Percentiles rank a stretch among this genome's conserved stretches.
These are phyloP conservation scores for Bujurquina vittata DNA, from an alignment of 2,113 vertebrate species.

Conservation along the genomic window DNA sequence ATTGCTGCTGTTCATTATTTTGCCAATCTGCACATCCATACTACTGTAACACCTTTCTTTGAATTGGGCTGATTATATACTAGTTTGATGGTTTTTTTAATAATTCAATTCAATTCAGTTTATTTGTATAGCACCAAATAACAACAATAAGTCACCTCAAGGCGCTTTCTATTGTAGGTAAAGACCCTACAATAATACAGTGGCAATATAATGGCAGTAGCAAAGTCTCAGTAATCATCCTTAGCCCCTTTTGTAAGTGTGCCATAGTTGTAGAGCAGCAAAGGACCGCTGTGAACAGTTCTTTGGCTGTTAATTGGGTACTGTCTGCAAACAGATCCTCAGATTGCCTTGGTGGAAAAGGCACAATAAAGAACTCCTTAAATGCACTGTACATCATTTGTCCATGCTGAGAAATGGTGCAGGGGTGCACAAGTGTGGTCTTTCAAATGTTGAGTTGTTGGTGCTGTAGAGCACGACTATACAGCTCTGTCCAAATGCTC, in stretches of 20 bases:
- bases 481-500: background rate
- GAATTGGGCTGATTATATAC: background rate
- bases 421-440: background rate
- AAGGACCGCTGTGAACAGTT: background rate
- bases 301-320: background rate
- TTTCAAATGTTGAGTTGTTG: background rate
- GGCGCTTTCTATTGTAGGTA: too few species aligned
- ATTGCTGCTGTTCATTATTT: background rate
- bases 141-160: too few species aligned
- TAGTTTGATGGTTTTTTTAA: background rate
- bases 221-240: too few species aligned
- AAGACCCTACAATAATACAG: too few species aligned
- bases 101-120: too few species aligned
- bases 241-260: background rate
- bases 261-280: background rate
- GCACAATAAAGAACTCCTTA: background rate
- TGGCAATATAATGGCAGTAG: background rate
- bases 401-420: background rate
- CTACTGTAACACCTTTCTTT: background rate
- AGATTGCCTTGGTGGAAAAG: background rate
- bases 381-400: slow-evolving; percentile 13
- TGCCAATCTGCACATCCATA: background rate
- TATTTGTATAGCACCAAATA: too few species aligned
- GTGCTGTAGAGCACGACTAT: background rate
- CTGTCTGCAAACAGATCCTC: too few species aligned